Evolutionary conservation across 2,888 invertebrate genomes (phyloP).

Genomic region (Keiferia lycopersicella): DNA sequence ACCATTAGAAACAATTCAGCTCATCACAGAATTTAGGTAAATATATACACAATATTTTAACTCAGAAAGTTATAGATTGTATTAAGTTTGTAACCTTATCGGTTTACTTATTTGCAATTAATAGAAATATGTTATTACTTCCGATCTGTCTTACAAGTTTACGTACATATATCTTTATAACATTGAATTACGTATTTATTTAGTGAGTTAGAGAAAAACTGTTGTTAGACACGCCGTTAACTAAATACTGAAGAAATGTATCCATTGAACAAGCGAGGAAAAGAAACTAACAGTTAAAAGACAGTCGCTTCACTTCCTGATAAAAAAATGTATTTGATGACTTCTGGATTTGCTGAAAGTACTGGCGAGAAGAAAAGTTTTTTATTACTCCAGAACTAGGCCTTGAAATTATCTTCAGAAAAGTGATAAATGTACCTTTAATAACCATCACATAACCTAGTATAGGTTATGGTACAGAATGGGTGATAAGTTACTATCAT

Average conservation of each 20-base stretch:
- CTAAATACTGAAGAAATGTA: slow-evolving; percentile 26
- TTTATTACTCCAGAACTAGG: not conserved
- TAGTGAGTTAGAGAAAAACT: not conserved
- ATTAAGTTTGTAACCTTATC: not conserved
- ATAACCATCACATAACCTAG: no score
- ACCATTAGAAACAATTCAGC: slow-evolving; percentile 5
- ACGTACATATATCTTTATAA: not conserved
- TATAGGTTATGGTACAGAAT: no score
- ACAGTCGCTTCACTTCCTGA: slow-evolving; percentile 21
- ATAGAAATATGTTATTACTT: not conserved
- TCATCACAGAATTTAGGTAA: no score
- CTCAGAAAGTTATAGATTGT: not conserved
- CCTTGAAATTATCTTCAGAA: not conserved
- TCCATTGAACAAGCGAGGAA: not conserved
- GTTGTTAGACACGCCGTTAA: slow-evolving; percentile 15
- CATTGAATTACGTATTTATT: no score
- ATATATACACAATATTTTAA: slow-evolving; percentile 4
- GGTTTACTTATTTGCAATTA: not conserved
- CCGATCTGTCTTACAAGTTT: not conserved
- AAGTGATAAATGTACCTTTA: no score
- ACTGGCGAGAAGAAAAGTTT: not conserved
- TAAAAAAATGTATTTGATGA: slow-evolving; percentile 25
- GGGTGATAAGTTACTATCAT: no score
- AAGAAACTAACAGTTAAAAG: slow-evolving; percentile 13
- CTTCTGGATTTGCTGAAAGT: slow-evolving; percentile 23